A percentile compares a stretch with the other conserved stretches of the same genome.
Conservation (phyloP, 2,888 invertebrate species). For the Cephonodes hylas region DNA sequence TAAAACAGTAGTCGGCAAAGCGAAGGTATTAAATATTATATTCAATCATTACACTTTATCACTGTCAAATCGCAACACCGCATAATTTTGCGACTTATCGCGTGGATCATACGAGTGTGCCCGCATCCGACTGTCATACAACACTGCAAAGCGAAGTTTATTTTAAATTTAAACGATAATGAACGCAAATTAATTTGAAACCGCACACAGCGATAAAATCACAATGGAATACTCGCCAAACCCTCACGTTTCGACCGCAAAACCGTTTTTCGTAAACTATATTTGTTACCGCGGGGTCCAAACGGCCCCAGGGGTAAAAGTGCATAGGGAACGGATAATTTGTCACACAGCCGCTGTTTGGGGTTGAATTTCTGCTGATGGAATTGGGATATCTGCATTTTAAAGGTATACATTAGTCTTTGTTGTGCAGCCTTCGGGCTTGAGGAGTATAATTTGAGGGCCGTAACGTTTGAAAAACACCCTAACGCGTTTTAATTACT, state of each 20-base stretch:
- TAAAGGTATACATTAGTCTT: slow-evolving; percentile 15
- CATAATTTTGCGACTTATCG: neutral
- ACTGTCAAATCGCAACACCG: neutral
- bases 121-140: neutral
- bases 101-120: neutral
- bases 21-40: neutral
- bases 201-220: slow-evolving; percentile 10
- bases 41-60: neutral
- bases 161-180: slow-evolving; percentile 8
- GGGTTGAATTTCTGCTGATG: slow-evolving; percentile 25
- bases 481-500: neutral
- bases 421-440: slow-evolving; percentile 6
- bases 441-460: neutral
- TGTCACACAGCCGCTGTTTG: slow-evolving; percentile 28
- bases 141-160: neutral
- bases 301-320: slow-evolving; percentile 34
- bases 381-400: slow-evolving; percentile 25
- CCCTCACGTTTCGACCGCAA: slow-evolving; percentile 30
- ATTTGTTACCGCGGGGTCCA: slow-evolving; percentile 45
- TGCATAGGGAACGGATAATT: slow-evolving; percentile 39
- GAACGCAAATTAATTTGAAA: slow-evolving; percentile 15
- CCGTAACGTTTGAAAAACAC: neutral
- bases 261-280: slow-evolving; percentile 46
- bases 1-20: too few species aligned
- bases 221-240: slow-evolving; percentile 5